phyloP scores from a whole-genome alignment of 2,888 invertebrate species.

The Oligia strigilis region DNA sequence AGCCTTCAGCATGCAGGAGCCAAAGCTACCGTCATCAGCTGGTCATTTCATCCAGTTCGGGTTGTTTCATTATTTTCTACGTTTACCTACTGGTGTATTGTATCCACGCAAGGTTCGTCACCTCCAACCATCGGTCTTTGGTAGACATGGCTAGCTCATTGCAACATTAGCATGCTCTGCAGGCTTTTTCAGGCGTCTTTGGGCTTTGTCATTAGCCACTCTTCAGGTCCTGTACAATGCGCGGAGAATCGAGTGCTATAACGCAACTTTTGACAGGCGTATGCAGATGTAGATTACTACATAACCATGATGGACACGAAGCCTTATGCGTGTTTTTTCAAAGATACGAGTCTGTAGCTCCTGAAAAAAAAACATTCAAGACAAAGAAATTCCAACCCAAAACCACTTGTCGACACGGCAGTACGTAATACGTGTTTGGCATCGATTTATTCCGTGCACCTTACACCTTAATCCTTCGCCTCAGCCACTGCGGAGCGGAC shows the following conservation, averaged over 20 bases:
- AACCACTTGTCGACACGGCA: slow-evolving; percentile 38
- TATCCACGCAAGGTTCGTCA: background rate
- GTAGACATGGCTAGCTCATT: no score
- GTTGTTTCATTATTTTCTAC: background rate
- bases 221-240: background rate
- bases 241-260: background rate
- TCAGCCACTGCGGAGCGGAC: slow-evolving; percentile 48
- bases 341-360: background rate
- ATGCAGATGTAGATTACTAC: background rate
- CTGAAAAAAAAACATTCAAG: background rate
- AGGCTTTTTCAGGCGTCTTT: background rate
- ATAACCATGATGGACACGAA: background rate
- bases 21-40: background rate
- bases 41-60: background rate
- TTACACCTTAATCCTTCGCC: slow-evolving; percentile 63
- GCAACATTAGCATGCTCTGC: background rate
- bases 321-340: background rate
- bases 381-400: slow-evolving; percentile 5
- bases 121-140: background rate
- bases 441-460: slow-evolving; percentile 65
- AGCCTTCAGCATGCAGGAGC: background rate
- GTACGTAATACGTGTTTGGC: slow-evolving; percentile 66
- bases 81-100: background rate
- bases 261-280: background rate
- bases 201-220: background rate